Evolutionary conservation across 2,888 invertebrate species (phyloP), one percentile per base, ranked within the genome.

Genomic region (Sphinx pinastri): DNA sequence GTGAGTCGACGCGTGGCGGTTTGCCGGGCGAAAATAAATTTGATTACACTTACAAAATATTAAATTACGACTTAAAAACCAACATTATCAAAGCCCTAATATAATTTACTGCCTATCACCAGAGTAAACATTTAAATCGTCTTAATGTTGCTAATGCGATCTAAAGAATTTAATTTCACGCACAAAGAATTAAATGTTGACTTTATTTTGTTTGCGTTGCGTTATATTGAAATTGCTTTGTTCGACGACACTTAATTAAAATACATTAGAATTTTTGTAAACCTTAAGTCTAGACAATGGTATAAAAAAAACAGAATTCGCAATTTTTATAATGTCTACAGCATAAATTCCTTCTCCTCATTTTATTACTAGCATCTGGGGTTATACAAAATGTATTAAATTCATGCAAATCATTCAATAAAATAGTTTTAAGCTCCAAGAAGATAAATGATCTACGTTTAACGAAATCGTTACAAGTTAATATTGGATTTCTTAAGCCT

Each of bases 1-100:
- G 86, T 76, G 81, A 72, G 78, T 75, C 81, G 88, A 76, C 92
- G 82, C 92, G 93, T 92, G 93, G 73, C 91, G 77, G 73, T 79
- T 67, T 54, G 49, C 16, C 63, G 47, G 49, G 12, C 19, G 47
- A 7, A 63, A 63, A 63, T 63, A 63, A 63, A 63, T 63, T 63
- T 47, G 63, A 63, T 63, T 63, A 63, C 19, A 19, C 55, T 55
- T 16, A 63, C 47, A 63, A 63, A 63, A 63, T 63, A 63, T 63
- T 63, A 63, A 63, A 49, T 63, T 63, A 63, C 19, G 63, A 63
- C 63, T 63, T 63, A 63, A 49, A 63, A 63, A 63, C 63, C 49
- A 63, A 63, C 49, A 63, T 63, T 63, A 49, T 19, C 63, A 63
- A 63, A 63, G 19, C 63, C 63, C 47, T 47, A 47, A 49, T 49